Conservation (phyloP, 2,113 vertebrate genomes). For the Microcebus jonahi region DNA sequence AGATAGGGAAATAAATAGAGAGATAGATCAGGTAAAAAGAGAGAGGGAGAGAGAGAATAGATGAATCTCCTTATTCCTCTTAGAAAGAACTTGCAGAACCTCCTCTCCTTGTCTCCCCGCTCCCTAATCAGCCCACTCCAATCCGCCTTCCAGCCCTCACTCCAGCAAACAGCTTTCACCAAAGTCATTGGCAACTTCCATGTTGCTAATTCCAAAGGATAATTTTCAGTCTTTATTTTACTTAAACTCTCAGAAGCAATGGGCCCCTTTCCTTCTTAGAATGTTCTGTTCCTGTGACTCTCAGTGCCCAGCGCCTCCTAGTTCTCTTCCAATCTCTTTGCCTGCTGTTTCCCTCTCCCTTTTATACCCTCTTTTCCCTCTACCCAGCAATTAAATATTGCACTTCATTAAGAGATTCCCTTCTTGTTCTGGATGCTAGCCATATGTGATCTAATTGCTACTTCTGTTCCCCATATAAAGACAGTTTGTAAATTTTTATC, state of each 20-base stretch:
- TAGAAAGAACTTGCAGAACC: neutral
- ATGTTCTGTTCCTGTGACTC: neutral
- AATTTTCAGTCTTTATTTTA: neutral
- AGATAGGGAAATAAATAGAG: neutral
- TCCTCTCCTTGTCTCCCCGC: neutral
- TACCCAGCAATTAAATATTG: neutral
- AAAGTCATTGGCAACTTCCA: neutral
- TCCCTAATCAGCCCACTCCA: neutral
- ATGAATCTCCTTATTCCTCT: neutral
- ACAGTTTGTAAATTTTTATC: neutral
- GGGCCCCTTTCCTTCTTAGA: neutral
- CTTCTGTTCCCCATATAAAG: neutral
- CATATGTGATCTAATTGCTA: neutral
- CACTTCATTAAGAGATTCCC: neutral
- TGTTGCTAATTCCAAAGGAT: neutral
- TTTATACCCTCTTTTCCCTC: neutral
- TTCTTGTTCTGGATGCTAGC: neutral
- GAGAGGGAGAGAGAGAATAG: neutral
- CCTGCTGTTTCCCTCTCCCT: neutral
- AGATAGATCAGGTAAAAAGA: neutral
- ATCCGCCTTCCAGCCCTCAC: neutral
- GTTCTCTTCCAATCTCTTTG: neutral
- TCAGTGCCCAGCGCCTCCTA: neutral
- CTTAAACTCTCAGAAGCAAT: neutral
- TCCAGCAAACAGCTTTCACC: neutral